These are phyloP conservation scores for Lampropteryx suffumata DNA, from an alignment of 2,888 invertebrate genomes.

Conservation along the genomic window DNA sequence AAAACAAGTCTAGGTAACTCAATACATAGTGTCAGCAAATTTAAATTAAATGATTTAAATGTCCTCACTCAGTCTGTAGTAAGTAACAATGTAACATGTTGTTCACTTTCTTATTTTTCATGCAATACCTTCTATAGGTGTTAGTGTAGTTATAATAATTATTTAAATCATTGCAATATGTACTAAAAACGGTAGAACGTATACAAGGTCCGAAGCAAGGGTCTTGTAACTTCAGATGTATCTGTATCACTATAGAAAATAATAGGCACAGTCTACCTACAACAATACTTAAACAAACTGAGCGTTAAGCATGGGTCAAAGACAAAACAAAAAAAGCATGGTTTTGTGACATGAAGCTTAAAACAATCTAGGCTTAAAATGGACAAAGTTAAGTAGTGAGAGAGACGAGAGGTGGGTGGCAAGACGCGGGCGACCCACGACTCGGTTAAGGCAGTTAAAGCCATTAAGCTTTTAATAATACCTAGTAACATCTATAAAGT, in stretches of 20 bases:
- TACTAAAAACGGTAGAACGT: slow-evolving; percentile 24
- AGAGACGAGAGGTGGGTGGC: slow-evolving; percentile 58
- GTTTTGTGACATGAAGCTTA: slow-evolving; percentile 59
- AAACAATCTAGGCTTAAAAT: slow-evolving; percentile 62
- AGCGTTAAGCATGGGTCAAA: slow-evolving; percentile 65
- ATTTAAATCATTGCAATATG: slow-evolving; percentile 10
- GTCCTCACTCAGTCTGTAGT: too few relatives aligned
- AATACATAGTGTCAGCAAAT: too few relatives aligned
- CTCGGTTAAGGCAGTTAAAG: slow-evolving; percentile 73
- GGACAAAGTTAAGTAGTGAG: slow-evolving; percentile 51
- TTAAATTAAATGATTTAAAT: too few relatives aligned
- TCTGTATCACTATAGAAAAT: slow-evolving; percentile 38
- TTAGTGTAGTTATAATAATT: slow-evolving; percentile 6
- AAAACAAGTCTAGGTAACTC: too few relatives aligned
- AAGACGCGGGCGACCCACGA: slow-evolving; percentile 77
- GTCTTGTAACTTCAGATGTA: slow-evolving; percentile 47
- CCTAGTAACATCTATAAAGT: slow-evolving; percentile 47
- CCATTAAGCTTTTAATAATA: slow-evolving; percentile 62
- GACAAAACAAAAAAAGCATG: slow-evolving; percentile 60
- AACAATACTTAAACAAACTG: slow-evolving; percentile 60
- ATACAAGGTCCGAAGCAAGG: slow-evolving; percentile 44
- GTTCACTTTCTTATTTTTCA: too few relatives aligned
- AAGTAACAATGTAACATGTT: too few relatives aligned
- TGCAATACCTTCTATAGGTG: slow-evolving; percentile 1
- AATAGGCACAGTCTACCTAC: slow-evolving; percentile 65